A percentile compares a stretch with the other conserved stretches of the same genome.
Conservation (phyloP, 2,888 invertebrate species). For the Metacarcinus magister region DNA sequence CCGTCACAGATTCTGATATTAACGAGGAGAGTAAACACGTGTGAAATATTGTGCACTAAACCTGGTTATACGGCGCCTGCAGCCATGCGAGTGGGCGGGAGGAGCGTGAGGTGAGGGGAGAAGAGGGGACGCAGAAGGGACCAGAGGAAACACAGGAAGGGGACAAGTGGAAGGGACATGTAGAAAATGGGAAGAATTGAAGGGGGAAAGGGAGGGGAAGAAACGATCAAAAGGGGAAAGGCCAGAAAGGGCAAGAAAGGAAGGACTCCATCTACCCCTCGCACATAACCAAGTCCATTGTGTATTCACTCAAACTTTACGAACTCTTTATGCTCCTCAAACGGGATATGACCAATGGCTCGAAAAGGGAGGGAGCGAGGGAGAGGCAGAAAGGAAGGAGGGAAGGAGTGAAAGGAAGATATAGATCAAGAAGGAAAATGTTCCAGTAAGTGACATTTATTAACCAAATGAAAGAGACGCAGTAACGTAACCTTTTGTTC, state of each 20-base stretch:
- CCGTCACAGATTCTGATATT: constrained; percentile 56
- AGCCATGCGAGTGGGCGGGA: constrained; percentile 35
- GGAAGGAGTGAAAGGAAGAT: not conserved
- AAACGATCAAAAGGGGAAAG: not conserved
- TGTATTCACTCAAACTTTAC: constrained; percentile 69
- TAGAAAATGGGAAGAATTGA: not conserved
- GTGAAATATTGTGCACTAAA: constrained; percentile 69
- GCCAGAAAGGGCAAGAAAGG: not conserved
- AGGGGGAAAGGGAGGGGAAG: not conserved
- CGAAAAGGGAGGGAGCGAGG: constrained; percentile 18
- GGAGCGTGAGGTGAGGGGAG: not conserved
- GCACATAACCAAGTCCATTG: constrained; percentile 65
- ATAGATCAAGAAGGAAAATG: not conserved
- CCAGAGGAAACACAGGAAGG: not conserved
- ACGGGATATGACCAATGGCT: constrained; percentile 56
- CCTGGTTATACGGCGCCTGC: constrained; percentile 66
- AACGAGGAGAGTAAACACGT: constrained; percentile 67
- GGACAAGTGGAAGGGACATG: constrained; percentile 4
- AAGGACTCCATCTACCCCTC: constrained; percentile 48
- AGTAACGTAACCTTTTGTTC: not conserved
- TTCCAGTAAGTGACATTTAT: not conserved
- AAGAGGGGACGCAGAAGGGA: not conserved
- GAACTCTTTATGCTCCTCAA: constrained; percentile 65
- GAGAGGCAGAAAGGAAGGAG: not conserved
- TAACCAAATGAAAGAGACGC: not conserved